Evolutionary conservation across 2,888 invertebrate genomes (phyloP), one percentile per base, ranked within the genome.

Genomic region (Muscina levida): DNA sequence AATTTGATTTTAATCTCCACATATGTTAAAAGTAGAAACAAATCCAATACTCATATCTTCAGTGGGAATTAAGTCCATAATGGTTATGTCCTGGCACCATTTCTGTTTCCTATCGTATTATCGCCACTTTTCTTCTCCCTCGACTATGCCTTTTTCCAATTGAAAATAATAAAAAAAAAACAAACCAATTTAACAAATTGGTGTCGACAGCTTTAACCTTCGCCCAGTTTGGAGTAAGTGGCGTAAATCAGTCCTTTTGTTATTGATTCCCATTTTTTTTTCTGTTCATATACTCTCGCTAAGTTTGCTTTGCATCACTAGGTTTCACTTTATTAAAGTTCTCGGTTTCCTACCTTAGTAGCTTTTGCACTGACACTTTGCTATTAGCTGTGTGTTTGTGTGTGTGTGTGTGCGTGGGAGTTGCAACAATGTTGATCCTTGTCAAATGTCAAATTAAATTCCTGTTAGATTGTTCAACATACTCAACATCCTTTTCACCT

Each of bases 371-470:
- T n/a, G n/a, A n/a, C n/a, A n/a, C n/a, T 62, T 26, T 24, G n/a
- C 48, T 56, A 11, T 57, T n/a, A 19, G 5, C 15, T 15, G n/a
- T 65, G 22, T 24, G 31, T 6, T 6, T 31, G 62, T 39, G 19
- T 24, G 39, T 73, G n/a, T n/a, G n/a, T n/a, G n/a, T 57, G 15
- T 57, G 65, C 56, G 62, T 80, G 46, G 67, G 24, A 24, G n/a
- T 37, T 68, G 73, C 62, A 74, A 77, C 72, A 75, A 75, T 77
- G 72, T 75, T 77, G 74, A 81, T 81, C 81, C 77, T 81, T 81
- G 81, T 81, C 81, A 81, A 77, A 81, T 77, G 81, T 77, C 81
- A 81, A 81, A 77, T 81, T 81, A 77, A 77, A 81, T 81, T 75
- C 65, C 67, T 77, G 74, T 77, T 81, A 74, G 68, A 77, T 68